Percentiles rank a stretch among this genome's conserved stretches.
phyloP scores from a whole-genome alignment of 1,140 invertebrate species.

The Dufourea novaeangliae region DNA sequence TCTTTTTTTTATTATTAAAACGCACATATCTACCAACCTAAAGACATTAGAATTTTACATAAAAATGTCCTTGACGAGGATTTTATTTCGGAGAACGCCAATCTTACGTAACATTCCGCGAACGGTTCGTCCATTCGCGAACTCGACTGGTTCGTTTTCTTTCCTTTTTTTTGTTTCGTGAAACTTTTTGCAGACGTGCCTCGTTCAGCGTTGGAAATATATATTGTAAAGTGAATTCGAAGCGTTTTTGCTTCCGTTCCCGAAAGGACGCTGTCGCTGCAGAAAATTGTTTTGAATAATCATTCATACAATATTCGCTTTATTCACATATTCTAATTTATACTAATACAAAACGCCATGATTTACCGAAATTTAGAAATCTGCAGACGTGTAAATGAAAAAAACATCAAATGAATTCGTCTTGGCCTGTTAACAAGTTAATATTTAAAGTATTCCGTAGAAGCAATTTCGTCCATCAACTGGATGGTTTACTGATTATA shows the following conservation, averaged over 20 bases:
- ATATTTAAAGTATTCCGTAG: no score
- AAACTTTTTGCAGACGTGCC: conserved; percentile 4
- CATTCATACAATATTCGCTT: not conserved
- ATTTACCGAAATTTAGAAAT: no score
- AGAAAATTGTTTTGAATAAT: not conserved
- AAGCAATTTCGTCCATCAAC: no score
- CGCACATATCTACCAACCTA: no score
- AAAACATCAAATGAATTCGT: no score
- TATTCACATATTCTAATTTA: no score
- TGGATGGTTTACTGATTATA: no score
- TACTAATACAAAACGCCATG: no score
- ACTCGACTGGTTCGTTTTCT: not conserved
- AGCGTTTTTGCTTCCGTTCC: not conserved
- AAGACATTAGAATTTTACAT: no score
- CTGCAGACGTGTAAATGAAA: no score
- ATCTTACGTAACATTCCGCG: not conserved
- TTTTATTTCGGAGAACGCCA: not conserved
- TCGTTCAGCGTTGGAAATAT: not conserved
- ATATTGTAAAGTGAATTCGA: not conserved
- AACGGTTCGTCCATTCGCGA: not conserved
- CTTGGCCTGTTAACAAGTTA: no score
- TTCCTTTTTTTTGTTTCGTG: not conserved
- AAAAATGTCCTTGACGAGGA: not conserved
- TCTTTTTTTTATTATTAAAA: no score
- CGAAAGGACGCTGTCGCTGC: not conserved